These are phyloP conservation scores for Novumbra hubbsi DNA, from an alignment of 2,797 vertebrate species.

Conservation along the genomic window DNA sequence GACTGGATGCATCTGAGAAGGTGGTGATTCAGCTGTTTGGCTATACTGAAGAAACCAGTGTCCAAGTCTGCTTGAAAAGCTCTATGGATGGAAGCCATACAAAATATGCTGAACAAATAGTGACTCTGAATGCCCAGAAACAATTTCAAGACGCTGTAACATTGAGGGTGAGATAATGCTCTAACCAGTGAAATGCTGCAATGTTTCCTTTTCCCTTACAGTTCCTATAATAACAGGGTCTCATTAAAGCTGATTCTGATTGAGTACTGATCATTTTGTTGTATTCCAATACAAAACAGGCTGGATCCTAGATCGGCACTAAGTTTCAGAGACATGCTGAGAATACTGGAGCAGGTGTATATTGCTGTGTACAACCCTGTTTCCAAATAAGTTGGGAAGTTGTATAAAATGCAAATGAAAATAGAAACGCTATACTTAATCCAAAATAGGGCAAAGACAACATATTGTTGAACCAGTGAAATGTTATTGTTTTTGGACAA, in stretches of 20 bases:
- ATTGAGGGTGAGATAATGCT: constrained; percentile 72
- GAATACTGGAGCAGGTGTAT: background rate
- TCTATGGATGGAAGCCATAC: constrained; percentile 69
- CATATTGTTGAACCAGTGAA: no score
- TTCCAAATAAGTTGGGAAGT: no score
- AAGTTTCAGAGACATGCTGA: background rate
- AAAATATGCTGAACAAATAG: constrained; percentile 52
- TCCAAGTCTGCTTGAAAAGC: constrained; percentile 75
- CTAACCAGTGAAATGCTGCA: background rate
- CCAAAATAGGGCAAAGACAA: no score
- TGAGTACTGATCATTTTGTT: background rate
- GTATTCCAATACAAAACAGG: background rate
- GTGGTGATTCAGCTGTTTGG: constrained; percentile 85
- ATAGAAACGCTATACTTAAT: background rate
- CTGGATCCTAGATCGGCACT: background rate
- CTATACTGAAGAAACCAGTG: constrained; percentile 65
- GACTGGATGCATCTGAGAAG: constrained; percentile 76
- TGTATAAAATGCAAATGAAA: no score
- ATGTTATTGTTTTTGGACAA: no score
- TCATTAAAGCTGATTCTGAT: no score
- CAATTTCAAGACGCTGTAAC: constrained; percentile 71
- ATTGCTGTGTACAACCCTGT: background rate
- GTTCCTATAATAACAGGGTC: background rate
- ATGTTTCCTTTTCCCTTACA: background rate
- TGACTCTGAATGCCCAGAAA: constrained; percentile 74